phyloP scores from a whole-genome alignment of 2,113 vertebrate genomes.

The Corapipo altera region DNA sequence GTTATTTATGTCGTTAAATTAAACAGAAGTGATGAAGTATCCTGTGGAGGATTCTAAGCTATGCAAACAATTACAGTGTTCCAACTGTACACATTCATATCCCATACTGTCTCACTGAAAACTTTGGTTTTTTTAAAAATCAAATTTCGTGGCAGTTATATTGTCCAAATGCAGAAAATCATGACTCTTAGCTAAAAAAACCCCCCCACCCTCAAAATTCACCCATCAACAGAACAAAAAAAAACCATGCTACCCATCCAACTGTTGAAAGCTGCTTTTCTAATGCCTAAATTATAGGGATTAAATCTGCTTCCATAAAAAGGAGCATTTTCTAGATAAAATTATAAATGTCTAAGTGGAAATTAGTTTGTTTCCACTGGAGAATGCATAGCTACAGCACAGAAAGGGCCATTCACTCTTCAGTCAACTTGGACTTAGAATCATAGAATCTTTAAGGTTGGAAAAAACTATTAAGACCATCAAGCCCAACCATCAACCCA shows the following conservation, averaged over 20 bases:
- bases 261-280: not conserved
- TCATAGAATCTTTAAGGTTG: not conserved
- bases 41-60: not conserved
- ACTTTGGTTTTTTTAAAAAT: not conserved
- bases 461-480: not conserved
- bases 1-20: conserved; percentile 14
- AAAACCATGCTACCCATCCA: not conserved
- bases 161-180: not conserved
- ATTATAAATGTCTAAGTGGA: rapidly evolving
- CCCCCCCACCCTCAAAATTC: not conserved
- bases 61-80: not conserved
- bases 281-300: not conserved
- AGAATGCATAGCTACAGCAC: not conserved
- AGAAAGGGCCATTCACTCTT: not conserved
- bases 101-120: not conserved
- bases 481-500: not conserved
- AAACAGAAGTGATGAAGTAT: not conserved
- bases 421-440: not conserved
- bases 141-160: not conserved
- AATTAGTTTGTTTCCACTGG: not conserved
- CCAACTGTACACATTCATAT: not conserved
- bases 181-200: not conserved
- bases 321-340: not conserved
- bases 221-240: not conserved
- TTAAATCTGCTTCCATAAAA: not conserved